Conservation (phyloP, 2,888 invertebrate genomes). For the Habroteleia sp. region DNA sequence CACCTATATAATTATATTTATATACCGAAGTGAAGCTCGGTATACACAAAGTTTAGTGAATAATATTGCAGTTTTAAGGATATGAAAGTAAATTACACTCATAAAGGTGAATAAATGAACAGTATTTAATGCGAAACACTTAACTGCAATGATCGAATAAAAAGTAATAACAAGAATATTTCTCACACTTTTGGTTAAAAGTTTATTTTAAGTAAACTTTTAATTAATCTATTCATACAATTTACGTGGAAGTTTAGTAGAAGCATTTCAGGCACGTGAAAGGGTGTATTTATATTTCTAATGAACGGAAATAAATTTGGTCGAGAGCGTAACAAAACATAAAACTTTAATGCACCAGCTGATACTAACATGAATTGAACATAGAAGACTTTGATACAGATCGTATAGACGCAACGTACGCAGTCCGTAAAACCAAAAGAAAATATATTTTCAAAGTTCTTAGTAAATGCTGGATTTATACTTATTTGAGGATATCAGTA, state of each 20-base stretch:
- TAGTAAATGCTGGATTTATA: slow-evolving; percentile 12
- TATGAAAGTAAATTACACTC: too few species aligned
- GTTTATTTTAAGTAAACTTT: not conserved
- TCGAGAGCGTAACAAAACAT: slow-evolving; percentile 37
- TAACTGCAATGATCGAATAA: not conserved
- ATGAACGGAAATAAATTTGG: slow-evolving; percentile 47
- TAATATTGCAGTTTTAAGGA: too few species aligned
- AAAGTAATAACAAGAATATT: not conserved
- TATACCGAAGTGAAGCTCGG: too few species aligned
- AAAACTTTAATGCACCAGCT: slow-evolving; percentile 48
- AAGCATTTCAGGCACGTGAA: slow-evolving; percentile 9
- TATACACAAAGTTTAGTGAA: too few species aligned
- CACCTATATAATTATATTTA: too few species aligned
- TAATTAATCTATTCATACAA: slow-evolving; percentile 10
- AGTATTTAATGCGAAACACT: too few species aligned
- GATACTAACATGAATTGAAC: slow-evolving; percentile 37
- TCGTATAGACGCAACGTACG: slow-evolving; percentile 34
- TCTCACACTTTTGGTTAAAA: not conserved
- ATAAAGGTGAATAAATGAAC: too few species aligned
- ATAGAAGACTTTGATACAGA: slow-evolving; percentile 48
- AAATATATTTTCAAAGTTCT: slow-evolving; percentile 49
- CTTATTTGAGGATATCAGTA: slow-evolving; percentile 22
- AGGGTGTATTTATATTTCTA: slow-evolving; percentile 33
- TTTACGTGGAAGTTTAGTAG: not conserved
- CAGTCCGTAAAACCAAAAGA: slow-evolving; percentile 32